These are phyloP conservation scores for Progne subis DNA, from an alignment of 2,113 vertebrate genomes.

Conservation along the genomic window DNA sequence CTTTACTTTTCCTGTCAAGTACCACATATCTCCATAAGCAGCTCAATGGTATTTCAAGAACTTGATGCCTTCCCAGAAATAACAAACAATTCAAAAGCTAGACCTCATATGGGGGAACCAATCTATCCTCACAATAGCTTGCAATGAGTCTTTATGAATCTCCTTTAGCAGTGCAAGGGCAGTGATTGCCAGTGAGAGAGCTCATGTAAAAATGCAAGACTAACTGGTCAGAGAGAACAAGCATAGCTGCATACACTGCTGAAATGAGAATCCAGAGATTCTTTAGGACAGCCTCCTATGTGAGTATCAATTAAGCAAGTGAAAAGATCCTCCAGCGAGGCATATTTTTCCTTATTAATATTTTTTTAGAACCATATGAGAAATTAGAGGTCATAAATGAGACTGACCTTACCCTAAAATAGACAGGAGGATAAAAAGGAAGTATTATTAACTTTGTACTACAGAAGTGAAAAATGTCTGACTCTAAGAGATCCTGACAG, in stretches of 20 bases:
- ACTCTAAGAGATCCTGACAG: not conserved
- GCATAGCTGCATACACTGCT: not conserved
- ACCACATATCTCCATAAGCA: not conserved
- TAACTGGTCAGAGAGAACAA: constrained; percentile 12
- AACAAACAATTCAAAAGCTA: constrained; percentile 55
- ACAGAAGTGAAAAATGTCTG: not conserved
- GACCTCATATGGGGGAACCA: constrained; percentile 33
- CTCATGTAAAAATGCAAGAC: constrained; percentile 17
- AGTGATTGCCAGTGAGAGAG: constrained; percentile 38
- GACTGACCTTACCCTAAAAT: not conserved
- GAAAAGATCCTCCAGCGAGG: constrained; percentile 12
- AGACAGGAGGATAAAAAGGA: constrained; percentile 11
- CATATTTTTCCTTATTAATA: constrained; percentile 58
- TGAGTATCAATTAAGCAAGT: constrained; percentile 59
- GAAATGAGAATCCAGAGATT: constrained; percentile 27
- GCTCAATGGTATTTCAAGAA: not conserved
- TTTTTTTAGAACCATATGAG: constrained; percentile 41
- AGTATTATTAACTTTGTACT: constrained; percentile 6
- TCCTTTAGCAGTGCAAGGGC: constrained; percentile 14
- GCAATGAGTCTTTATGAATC: constrained; percentile 43
- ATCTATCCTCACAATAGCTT: constrained; percentile 57
- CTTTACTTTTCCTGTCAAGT: constrained; percentile 19
- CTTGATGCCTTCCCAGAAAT: constrained; percentile 37
- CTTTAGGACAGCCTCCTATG: constrained; percentile 8
- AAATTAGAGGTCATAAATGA: constrained; percentile 16